These are phyloP conservation scores for Apodemia duryi DNA, from an alignment of 2,888 invertebrate species.

Conservation along the genomic window DNA sequence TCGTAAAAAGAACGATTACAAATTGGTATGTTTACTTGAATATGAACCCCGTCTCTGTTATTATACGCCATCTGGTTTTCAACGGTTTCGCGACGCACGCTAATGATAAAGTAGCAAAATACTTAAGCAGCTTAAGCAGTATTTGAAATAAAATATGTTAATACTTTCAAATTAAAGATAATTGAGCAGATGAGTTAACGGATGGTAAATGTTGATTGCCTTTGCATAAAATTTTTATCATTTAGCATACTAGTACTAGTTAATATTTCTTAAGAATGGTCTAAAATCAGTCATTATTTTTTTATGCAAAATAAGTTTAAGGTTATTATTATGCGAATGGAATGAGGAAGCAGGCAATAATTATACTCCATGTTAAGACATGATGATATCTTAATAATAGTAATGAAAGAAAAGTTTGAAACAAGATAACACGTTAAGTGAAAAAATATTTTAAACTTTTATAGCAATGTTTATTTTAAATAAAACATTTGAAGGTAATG, in stretches of 20 bases:
- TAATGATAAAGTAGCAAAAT: slow-evolving; percentile 33
- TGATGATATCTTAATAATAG: too few relatives aligned
- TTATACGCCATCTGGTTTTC: slow-evolving; percentile 34
- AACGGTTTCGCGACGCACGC: slow-evolving; percentile 28
- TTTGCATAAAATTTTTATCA: not conserved
- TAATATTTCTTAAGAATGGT: not conserved
- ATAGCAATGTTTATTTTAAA: too few relatives aligned
- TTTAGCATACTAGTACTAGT: not conserved
- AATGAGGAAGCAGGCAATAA: too few relatives aligned
- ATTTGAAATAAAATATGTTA: slow-evolving; percentile 31
- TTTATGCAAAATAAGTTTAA: too few relatives aligned
- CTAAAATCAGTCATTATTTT: too few relatives aligned
- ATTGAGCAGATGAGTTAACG: slow-evolving; percentile 17
- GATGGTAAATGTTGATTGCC: slow-evolving; percentile 14
- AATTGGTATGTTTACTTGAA: slow-evolving; percentile 33
- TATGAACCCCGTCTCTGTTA: slow-evolving; percentile 31
- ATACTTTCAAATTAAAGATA: slow-evolving; percentile 24
- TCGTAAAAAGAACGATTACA: slow-evolving; percentile 33
- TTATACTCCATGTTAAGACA: too few relatives aligned
- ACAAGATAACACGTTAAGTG: too few relatives aligned
- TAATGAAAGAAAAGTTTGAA: too few relatives aligned
- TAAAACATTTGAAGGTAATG: too few relatives aligned
- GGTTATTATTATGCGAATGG: too few relatives aligned
- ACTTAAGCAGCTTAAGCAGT: slow-evolving; percentile 27
- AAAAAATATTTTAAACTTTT: too few relatives aligned